phyloP scores from a whole-genome alignment of 2,113 vertebrate genomes.

The Semicossyphus pulcher region DNA sequence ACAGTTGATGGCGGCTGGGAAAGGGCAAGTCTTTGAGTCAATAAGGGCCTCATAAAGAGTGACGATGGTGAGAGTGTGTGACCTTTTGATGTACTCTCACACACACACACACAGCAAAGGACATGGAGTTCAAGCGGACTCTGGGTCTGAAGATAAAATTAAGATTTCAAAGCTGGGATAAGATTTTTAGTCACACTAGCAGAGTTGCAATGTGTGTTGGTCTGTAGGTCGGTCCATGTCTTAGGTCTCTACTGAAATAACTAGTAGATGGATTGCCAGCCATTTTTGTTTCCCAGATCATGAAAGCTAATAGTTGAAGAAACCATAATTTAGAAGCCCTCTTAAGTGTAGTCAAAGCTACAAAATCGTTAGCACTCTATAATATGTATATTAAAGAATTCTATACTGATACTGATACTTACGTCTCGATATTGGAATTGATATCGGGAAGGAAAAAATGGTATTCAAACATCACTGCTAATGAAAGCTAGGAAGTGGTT shows the following conservation, averaged over 20 bases:
- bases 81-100: not conserved
- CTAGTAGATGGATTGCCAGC: no score
- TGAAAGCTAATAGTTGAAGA: no score
- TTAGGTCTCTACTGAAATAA: not conserved
- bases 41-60: not conserved
- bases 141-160: not conserved
- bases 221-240: not conserved
- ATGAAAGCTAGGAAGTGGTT: no score
- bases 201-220: not conserved
- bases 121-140: not conserved
- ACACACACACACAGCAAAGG: not conserved
- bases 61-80: not conserved
- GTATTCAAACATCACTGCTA: no score
- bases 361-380: no score
- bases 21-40: slow-evolving; percentile 4
- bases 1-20: not conserved
- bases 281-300: no score
- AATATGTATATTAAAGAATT: no score
- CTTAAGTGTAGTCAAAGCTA: no score
- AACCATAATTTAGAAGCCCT: no score
- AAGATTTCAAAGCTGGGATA: not conserved
- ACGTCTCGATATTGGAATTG: no score
- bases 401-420: no score
- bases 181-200: not conserved
- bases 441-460: no score